Conservation (phyloP, 1,140 invertebrate species). For the Scaptomyza graminum region DNA sequence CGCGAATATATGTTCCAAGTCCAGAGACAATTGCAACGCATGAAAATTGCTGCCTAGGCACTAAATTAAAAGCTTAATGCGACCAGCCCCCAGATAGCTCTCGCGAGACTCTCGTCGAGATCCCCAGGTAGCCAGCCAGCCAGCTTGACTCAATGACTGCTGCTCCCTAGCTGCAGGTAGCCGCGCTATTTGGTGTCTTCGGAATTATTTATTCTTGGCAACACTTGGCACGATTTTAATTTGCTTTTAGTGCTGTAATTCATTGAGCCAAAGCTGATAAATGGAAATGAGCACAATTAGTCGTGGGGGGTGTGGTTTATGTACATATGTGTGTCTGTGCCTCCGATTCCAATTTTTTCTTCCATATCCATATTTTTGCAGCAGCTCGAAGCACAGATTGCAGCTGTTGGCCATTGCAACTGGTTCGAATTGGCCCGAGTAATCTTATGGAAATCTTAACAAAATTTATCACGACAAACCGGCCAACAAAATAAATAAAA, state of each 20-base stretch:
- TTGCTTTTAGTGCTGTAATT: constrained; percentile 69
- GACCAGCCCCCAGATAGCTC: constrained; percentile 17
- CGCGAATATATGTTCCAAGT: constrained; percentile 27
- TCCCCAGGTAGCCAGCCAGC: neutral
- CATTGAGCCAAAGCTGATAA: constrained; percentile 63
- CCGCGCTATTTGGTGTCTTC: constrained; percentile 18
- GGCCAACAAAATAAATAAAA: constrained; percentile 33
- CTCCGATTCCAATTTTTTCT: constrained; percentile 7
- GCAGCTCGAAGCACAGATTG: constrained; percentile 16
- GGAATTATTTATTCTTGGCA: constrained; percentile 48
- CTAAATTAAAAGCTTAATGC: constrained; percentile 73
- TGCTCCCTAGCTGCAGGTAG: neutral
- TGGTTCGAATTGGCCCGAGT: constrained; percentile 22
- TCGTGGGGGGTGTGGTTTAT: constrained; percentile 75
- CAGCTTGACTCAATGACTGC: no score
- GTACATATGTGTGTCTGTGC: neutral
- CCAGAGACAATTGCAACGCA: constrained; percentile 43
- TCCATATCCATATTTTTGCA: neutral
- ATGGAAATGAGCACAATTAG: constrained; percentile 76
- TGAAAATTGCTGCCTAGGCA: constrained; percentile 49
- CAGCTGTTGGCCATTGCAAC: constrained; percentile 25
- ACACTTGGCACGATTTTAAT: constrained; percentile 76
- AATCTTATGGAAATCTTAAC: constrained; percentile 29
- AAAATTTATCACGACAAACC: constrained; percentile 41
- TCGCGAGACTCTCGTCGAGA: neutral